These are phyloP conservation scores for Ia io DNA, from an alignment of 2,113 vertebrate species.

Conservation along the genomic window DNA sequence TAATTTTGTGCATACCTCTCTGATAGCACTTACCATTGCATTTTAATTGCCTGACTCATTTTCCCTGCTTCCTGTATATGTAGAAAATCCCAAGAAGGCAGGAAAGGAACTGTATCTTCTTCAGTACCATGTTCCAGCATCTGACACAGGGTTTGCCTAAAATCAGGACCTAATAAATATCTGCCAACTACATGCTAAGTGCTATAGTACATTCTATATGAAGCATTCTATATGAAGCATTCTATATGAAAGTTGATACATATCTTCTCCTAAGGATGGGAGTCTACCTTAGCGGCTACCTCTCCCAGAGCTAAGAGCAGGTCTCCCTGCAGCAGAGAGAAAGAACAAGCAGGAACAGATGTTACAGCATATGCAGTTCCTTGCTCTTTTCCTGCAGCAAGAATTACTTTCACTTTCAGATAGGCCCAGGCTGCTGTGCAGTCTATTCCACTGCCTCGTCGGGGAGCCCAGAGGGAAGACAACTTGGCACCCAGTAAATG, in stretches of 20 bases:
- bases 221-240: slow-evolving; percentile 23
- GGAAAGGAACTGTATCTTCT: not conserved
- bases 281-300: slow-evolving; percentile 37
- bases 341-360: slow-evolving; percentile 65
- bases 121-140: not conserved
- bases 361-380: slow-evolving; percentile 54
- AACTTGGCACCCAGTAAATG: slow-evolving; percentile 57
- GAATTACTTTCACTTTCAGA: slow-evolving; percentile 64
- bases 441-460: not conserved
- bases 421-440: slow-evolving; percentile 44
- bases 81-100: not conserved
- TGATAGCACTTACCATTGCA: not conserved
- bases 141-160: slow-evolving; percentile 34
- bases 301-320: slow-evolving; percentile 58
- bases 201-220: not conserved
- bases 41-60: not conserved
- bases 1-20: not conserved
- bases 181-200: not conserved
- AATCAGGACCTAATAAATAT: not conserved
- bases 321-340: slow-evolving; percentile 43
- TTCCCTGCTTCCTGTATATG: not conserved
- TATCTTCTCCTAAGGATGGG: slow-evolving; percentile 49
- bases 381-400: slow-evolving; percentile 68
- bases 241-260: slow-evolving; percentile 38
- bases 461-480: not conserved